Percentiles rank a stretch among this genome's conserved stretches.
Evolutionary conservation across 2,888 invertebrate genomes (phyloP).

Genomic region (Neocrepidodera transversa): DNA sequence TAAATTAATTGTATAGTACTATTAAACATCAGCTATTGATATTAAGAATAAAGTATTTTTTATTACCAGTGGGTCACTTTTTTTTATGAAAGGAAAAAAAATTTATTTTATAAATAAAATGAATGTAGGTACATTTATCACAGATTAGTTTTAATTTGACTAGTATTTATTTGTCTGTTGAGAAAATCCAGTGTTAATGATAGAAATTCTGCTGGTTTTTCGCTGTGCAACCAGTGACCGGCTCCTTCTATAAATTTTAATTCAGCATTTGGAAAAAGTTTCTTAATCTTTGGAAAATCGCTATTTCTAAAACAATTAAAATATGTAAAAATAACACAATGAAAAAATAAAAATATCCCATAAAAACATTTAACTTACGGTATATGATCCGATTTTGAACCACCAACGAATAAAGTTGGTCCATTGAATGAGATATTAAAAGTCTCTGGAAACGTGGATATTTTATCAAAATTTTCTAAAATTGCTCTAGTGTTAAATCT

Average conservation of each 20-base stretch:
- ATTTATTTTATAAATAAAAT: conserved; percentile 4
- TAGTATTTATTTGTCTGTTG: conserved; percentile 47
- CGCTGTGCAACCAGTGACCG: conserved; percentile 94
- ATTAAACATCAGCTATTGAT: conserved; percentile 33
- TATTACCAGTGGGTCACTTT: conserved; percentile 2
- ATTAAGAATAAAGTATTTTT: conserved; percentile 34
- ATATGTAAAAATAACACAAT: background rate
- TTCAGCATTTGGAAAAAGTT: conserved; percentile 75
- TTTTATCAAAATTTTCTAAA: conserved; percentile 68
- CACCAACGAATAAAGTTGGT: conserved; percentile 85
- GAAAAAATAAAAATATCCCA: conserved; percentile 29
- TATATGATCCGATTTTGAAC: conserved; percentile 81
- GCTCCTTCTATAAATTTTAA: conserved; percentile 78
- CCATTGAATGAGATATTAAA: conserved; percentile 59
- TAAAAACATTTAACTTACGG: conserved; percentile 62
- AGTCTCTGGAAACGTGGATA: conserved; percentile 71
- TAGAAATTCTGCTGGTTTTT: conserved; percentile 83
- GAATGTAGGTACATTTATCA: conserved; percentile 17
- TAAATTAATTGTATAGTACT: conserved; percentile 38
- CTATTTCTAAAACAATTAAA: conserved; percentile 54
- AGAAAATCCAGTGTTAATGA: conserved; percentile 70
- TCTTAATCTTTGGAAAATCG: conserved; percentile 70
- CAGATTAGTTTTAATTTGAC: conserved; percentile 12
- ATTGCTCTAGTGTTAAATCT: conserved; percentile 80
- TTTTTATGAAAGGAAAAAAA: no score